Evolutionary conservation across 2,113 vertebrate genomes (phyloP).

Genomic region (Amphiprion percula): DNA sequence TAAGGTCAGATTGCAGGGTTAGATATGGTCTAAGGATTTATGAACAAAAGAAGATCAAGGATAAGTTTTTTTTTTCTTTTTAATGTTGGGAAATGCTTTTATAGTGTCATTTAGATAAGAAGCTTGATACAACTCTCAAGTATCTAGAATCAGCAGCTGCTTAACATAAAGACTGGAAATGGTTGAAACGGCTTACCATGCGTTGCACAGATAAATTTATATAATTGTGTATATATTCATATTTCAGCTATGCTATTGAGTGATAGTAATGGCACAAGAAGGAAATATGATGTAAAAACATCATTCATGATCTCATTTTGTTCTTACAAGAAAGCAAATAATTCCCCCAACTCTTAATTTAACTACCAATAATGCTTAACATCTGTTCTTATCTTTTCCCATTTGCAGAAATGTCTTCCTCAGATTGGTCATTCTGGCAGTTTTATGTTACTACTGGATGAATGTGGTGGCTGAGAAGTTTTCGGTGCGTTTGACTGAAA

Average conservation of each 20-base stretch:
- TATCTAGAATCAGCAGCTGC: neutral
- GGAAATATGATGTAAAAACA: too few species aligned
- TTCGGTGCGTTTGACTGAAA: constrained; percentile 56
- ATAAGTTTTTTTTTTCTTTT: too few species aligned
- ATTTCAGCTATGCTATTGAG: neutral
- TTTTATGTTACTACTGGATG: constrained; percentile 96
- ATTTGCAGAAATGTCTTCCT: constrained; percentile 89
- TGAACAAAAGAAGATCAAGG: too few species aligned
- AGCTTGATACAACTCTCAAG: too few species aligned
- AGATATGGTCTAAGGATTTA: neutral
- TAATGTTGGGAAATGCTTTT: too few species aligned
- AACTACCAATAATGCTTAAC: neutral
- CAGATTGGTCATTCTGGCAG: constrained; percentile 91
- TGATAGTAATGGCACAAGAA: neutral
- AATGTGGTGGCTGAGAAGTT: constrained; percentile 74
- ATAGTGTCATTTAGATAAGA: too few species aligned
- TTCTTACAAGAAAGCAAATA: neutral
- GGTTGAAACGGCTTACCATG: neutral
- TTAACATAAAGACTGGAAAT: neutral
- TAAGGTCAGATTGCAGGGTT: constrained; percentile 83
- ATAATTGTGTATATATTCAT: too few species aligned
- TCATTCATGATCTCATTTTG: neutral
- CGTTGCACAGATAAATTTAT: neutral
- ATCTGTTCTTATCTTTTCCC: constrained; percentile 7
- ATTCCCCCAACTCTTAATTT: neutral